Percentiles rank a stretch among this genome's conserved stretches.
These are phyloP conservation scores for Neodon shergylaensis DNA, from an alignment of 2,113 vertebrate genomes.

Conservation along the genomic window DNA sequence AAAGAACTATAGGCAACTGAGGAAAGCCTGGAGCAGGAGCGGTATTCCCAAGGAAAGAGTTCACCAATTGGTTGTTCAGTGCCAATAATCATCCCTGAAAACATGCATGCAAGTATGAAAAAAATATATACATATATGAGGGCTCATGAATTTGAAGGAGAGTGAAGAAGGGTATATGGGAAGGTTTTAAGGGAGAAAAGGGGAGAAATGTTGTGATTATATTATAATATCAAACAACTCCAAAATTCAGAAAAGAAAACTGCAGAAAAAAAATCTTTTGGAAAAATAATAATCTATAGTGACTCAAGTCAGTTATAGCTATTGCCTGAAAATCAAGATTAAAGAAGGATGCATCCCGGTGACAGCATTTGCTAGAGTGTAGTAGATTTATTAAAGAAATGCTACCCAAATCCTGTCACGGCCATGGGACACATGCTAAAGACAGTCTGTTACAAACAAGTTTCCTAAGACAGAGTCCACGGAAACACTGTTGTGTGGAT, in stretches of 20 bases:
- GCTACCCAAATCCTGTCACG: not conserved
- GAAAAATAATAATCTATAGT: not conserved
- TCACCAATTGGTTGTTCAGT: not conserved
- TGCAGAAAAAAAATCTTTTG: not conserved
- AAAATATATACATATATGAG: not conserved
- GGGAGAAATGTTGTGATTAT: not conserved
- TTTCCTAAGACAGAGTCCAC: not conserved
- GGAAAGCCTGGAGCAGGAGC: not conserved
- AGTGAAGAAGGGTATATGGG: not conserved
- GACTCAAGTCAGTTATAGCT: not conserved
- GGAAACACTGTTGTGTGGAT: not conserved
- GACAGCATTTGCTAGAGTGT: not conserved
- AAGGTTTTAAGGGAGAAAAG: not conserved
- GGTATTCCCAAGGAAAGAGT: too few species aligned
- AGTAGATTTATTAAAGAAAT: not conserved
- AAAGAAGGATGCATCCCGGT: not conserved
- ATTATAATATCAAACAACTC: not conserved
- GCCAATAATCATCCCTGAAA: not conserved
- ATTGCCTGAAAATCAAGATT: slow-evolving; percentile 43
- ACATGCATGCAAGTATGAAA: not conserved
- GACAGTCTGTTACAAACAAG: not conserved
- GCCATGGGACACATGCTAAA: not conserved
- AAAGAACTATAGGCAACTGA: not conserved
- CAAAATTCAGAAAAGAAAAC: not conserved
- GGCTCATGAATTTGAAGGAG: not conserved